These are phyloP conservation scores for Pipistrellus pipistrellus DNA, from an alignment of 2,797 vertebrate species.

Conservation along the genomic window DNA sequence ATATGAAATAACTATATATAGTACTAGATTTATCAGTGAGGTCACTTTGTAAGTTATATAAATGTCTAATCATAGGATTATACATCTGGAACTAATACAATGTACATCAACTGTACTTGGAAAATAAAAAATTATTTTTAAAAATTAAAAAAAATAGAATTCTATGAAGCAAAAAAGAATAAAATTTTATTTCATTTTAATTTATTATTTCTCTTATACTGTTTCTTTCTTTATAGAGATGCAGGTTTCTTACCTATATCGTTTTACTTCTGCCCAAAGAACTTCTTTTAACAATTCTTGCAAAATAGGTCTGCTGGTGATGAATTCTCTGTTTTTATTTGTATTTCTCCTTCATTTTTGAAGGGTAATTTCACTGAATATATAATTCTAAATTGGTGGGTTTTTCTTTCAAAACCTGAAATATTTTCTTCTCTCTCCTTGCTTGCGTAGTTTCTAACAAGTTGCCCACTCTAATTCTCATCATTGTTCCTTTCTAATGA, in stretches of 20 bases:
- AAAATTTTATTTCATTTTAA: background rate
- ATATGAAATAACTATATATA: too few species aligned
- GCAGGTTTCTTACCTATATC: background rate
- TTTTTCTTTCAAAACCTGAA: slow-evolving; percentile 2
- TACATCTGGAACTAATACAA: background rate
- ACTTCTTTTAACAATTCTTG: background rate
- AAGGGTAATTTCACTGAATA: background rate
- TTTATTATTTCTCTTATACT: background rate
- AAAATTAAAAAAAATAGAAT: background rate
- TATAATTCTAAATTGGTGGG: background rate
- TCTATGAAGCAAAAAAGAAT: background rate
- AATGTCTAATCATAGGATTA: background rate
- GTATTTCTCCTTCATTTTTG: background rate
- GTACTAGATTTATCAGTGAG: too few species aligned
- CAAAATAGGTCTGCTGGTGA: background rate
- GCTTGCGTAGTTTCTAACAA: slow-evolving; percentile 26
- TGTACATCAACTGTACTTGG: background rate
- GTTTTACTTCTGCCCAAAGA: slow-evolving; percentile 34
- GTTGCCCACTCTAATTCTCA: background rate
- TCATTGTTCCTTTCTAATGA: background rate
- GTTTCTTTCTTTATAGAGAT: background rate
- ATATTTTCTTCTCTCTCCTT: slow-evolving; percentile 4
- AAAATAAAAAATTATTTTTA: background rate
- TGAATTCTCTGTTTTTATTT: slow-evolving; percentile 12
- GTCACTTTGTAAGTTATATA: too few species aligned